A percentile compares a stretch with the other conserved stretches of the same genome.
These are phyloP conservation scores for Marronus borbonicus DNA, from an alignment of 2,888 invertebrate species.

Conservation along the genomic window DNA sequence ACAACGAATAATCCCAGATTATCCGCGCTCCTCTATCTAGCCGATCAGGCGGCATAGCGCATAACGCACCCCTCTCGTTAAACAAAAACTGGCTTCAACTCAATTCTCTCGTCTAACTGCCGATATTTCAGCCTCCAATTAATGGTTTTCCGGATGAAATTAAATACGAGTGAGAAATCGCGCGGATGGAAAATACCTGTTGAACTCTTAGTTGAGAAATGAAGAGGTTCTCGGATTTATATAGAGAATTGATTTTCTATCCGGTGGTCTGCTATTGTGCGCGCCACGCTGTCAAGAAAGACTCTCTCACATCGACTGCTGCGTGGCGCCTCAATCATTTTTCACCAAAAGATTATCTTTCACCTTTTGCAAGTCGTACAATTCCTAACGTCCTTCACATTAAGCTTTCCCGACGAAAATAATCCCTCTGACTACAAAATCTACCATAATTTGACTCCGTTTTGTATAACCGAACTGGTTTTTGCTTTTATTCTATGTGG, in stretches of 20 bases:
- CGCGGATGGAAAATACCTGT: conserved; percentile 19
- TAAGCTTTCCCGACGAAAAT: conserved; percentile 13
- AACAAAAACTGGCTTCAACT: conserved; percentile 30
- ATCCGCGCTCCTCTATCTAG: conserved; percentile 19
- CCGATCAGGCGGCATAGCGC: not conserved
- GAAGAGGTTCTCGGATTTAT: conserved; percentile 27
- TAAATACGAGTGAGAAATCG: conserved; percentile 22
- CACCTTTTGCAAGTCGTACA: conserved; percentile 26
- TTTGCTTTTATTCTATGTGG: no score
- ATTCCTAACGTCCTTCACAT: not conserved
- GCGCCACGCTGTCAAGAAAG: not conserved
- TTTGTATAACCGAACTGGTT: not conserved
- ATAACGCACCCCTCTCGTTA: not conserved
- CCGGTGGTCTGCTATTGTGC: conserved; percentile 21
- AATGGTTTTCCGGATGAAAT: conserved; percentile 20
- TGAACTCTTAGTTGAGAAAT: conserved; percentile 18
- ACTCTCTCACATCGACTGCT: not conserved
- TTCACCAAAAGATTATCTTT: conserved; percentile 27
- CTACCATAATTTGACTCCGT: conserved; percentile 19
- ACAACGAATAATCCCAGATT: conserved; percentile 43
- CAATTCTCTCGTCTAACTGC: not conserved
- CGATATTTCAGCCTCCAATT: conserved; percentile 29
- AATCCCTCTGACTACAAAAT: conserved; percentile 12
- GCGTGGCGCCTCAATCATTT: conserved; percentile 11
- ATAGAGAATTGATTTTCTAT: conserved; percentile 39